Percentiles rank a stretch among this genome's conserved stretches.
These are phyloP conservation scores for Pristionchus arcanus DNA, from an alignment of 2,888 invertebrate species.

Conservation along the genomic window DNA sequence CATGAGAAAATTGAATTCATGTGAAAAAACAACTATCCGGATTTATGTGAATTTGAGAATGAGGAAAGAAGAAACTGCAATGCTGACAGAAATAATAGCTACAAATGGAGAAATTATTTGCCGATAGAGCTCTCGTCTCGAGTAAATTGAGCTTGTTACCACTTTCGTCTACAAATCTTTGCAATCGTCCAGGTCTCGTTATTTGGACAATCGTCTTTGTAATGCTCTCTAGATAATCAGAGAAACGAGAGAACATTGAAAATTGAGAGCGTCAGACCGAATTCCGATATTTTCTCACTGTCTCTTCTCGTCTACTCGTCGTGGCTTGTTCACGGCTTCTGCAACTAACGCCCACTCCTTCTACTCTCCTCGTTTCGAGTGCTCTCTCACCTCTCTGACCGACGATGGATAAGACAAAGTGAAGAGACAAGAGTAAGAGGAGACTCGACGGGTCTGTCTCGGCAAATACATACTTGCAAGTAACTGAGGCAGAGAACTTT, in stretches of 20 bases:
- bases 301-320: background rate
- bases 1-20: background rate
- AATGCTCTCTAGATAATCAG: too few species aligned
- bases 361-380: too few species aligned
- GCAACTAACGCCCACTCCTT: background rate
- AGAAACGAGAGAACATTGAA: background rate
- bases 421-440: too few species aligned
- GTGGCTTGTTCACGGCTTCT: background rate
- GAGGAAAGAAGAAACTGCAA: background rate
- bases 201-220: background rate
- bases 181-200: background rate
- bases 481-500: background rate
- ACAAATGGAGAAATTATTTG: background rate
- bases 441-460: background rate
- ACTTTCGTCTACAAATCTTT: background rate
- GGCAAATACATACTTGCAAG: background rate
- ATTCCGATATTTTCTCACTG: background rate
- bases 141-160: conserved; percentile 1
- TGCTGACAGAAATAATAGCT: background rate
- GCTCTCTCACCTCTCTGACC: too few species aligned
- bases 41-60: background rate
- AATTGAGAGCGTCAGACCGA: background rate
- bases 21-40: background rate
- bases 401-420: too few species aligned
- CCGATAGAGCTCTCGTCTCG: background rate